Conservation (phyloP, 2,113 vertebrate genomes). For the Andinoacara biseriatus region DNA sequence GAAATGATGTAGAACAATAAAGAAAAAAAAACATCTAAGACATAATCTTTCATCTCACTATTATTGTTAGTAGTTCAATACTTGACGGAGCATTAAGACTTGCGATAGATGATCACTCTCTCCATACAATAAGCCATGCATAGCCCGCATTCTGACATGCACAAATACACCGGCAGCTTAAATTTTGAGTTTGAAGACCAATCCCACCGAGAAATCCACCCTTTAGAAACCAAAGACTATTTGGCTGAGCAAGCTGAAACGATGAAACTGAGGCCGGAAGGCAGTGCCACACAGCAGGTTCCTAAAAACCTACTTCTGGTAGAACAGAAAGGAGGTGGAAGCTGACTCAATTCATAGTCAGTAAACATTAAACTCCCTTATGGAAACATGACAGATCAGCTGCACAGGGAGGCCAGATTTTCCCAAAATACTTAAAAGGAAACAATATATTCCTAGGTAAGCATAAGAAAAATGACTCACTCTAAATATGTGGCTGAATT, state of each 20-base stretch:
- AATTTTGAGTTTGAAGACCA: neutral
- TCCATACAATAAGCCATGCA: neutral
- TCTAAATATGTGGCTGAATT: neutral
- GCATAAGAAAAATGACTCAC: neutral
- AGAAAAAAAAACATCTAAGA: neutral
- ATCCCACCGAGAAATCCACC: neutral
- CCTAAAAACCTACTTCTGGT: slow-evolving; percentile 66
- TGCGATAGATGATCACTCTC: neutral
- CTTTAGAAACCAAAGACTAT: slow-evolving; percentile 28
- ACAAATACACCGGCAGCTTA: neutral
- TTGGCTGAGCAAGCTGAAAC: slow-evolving; percentile 54
- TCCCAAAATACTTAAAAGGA: neutral
- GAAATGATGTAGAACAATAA: slow-evolving; percentile 20
- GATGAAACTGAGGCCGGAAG: slow-evolving; percentile 57
- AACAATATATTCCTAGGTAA: neutral
- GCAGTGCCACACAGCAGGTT: slow-evolving; percentile 58
- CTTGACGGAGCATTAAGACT: neutral
- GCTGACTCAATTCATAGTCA: slow-evolving; percentile 59
- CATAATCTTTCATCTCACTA: neutral
- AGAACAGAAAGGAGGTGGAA: slow-evolving; percentile 53
- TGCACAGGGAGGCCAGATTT: neutral
- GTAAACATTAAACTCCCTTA: slow-evolving; percentile 53
- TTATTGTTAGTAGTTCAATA: neutral
- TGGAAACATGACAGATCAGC: slow-evolving; percentile 38
- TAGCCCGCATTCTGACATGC: neutral